phyloP scores from a whole-genome alignment of 2,113 vertebrate genomes.

The Poeciliopsis retropinna region DNA sequence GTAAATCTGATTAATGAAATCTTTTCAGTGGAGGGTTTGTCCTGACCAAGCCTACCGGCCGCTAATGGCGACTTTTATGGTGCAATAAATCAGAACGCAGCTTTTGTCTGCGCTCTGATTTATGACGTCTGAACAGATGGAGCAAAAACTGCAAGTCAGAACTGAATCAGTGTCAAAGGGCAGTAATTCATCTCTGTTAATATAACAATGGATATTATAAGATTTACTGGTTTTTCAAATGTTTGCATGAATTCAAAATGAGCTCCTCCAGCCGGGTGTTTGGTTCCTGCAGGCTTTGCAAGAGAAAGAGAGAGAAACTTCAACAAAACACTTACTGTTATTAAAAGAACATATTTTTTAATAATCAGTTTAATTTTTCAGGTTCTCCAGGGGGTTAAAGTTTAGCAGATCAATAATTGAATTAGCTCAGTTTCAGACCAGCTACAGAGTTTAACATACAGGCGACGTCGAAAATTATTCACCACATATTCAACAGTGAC shows the following conservation, averaged over 20 bases:
- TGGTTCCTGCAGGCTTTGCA: too few relatives aligned
- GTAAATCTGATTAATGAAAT: background rate
- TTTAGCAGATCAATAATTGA: background rate
- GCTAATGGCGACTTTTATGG: background rate
- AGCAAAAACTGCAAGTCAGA: background rate
- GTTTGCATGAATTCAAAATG: too few relatives aligned
- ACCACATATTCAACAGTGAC: too few relatives aligned
- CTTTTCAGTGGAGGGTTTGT: background rate
- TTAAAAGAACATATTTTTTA: background rate
- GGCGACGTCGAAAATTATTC: too few relatives aligned
- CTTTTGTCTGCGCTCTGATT: background rate
- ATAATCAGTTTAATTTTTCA: background rate
- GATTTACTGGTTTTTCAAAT: too few relatives aligned
- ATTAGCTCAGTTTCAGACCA: background rate
- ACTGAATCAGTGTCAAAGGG: background rate
- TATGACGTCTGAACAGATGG: background rate
- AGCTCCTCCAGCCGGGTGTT: too few relatives aligned
- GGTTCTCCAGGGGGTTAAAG: background rate
- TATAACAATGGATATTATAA: background rate
- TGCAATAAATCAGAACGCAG: background rate
- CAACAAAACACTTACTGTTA: background rate
- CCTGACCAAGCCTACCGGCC: background rate
- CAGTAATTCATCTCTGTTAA: background rate
- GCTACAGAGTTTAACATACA: too few relatives aligned
- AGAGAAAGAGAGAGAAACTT: background rate